Evolutionary conservation across 2,113 vertebrate species (phyloP).

Genomic region (Myodes glareolus): DNA sequence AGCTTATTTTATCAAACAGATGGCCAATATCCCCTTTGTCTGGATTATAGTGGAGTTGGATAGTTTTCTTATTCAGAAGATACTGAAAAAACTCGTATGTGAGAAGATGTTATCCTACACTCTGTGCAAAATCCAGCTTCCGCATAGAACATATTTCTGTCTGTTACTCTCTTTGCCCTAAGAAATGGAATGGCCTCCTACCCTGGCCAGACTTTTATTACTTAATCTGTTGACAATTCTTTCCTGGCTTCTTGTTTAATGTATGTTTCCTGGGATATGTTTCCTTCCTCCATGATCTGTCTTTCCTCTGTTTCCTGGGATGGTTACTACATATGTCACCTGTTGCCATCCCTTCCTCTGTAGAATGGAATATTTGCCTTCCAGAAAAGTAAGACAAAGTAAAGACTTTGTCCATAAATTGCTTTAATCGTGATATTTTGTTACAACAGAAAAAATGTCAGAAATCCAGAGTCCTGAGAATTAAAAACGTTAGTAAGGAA

Average conservation of each 20-base stretch:
- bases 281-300: neutral
- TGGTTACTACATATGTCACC: neutral
- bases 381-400: neutral
- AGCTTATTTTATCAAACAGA: neutral
- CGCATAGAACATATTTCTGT: neutral
- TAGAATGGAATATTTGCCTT: neutral
- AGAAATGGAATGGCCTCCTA: neutral
- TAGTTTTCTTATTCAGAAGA: neutral
- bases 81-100: neutral
- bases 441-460: neutral
- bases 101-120: neutral
- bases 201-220: neutral
- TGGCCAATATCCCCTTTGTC: neutral
- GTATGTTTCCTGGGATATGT: neutral
- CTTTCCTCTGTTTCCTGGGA: neutral
- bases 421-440: neutral
- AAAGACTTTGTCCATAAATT: neutral
- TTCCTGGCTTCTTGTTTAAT: neutral
- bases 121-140: neutral
- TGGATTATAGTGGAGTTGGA: neutral
- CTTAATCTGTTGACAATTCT: neutral
- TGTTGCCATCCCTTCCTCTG: neutral
- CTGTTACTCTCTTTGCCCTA: neutral
- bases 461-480: neutral
- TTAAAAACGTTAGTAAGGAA: neutral